Base-by-base conservation (phyloP, 2,797 vertebrate genomes). In the Threskiornis aethiopicus region DNA sequence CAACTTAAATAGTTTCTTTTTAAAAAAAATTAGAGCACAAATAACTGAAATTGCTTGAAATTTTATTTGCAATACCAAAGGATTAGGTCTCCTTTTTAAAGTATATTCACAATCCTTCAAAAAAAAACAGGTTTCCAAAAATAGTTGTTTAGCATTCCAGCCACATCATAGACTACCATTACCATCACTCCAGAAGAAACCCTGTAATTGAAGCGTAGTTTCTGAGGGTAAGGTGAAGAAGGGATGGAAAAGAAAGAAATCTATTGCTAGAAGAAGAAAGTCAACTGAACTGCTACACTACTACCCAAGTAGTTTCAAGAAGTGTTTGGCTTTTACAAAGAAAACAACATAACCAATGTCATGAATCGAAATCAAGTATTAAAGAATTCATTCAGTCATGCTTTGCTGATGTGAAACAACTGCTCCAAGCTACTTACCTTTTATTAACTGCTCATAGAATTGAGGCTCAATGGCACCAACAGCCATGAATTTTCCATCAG, bases 401-500 rank as follows among this genome's bases (percentile, higher is more conserved):
- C 22, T 81, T 69, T 59, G 10, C 17, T 17, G 26, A 24, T 57
- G 28, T 3, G 5, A 55, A 65, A 46, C 37, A 31, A 31, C 21
- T 35, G 11, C 22, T 49, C 33, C 66, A 39, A 19, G 11, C 13
- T n/a, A 98, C 98, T 89, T 72, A 99, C 99, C 99, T 29, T 97
- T 94, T 20, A 99, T 93, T 10, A 99, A 96, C 78, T 98, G 96
- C 7, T 77, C 10, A 84, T 99, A 99, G 97, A 99, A 99, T 91
- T 99, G 98, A 18, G 99, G 98, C 29, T 99, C 99, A 17, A 99
- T 16, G 11, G 99, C 98, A 29, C 99, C 99, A 46, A 99, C 99
- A 16, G 99, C 99, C 98, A 99, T 96, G 90, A 98, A 98, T 87
- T 98, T 98, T 52, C 98, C 99, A 54, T 99, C 99, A 0, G 98